Conservation (phyloP, 2,113 vertebrate genomes). For the Podarcis raffonei region DNA sequence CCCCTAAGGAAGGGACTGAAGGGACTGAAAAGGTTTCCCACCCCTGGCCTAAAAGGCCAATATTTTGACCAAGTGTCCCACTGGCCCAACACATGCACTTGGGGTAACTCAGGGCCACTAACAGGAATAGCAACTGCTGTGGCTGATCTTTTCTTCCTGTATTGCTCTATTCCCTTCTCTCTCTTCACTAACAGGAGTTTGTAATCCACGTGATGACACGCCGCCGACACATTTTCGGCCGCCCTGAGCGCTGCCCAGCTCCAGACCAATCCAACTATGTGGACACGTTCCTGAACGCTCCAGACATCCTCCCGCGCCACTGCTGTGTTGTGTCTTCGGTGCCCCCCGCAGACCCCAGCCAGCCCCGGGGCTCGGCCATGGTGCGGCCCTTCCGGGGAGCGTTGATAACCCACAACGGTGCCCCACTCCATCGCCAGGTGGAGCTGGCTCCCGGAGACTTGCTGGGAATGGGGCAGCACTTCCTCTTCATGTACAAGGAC, state of each 20-base stretch:
- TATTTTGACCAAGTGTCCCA: background rate
- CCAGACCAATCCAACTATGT: slow-evolving; percentile 75
- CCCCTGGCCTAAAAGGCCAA: background rate
- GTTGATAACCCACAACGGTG: slow-evolving; percentile 87
- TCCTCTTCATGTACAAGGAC: slow-evolving; percentile 92
- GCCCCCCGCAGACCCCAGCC: slow-evolving; percentile 44
- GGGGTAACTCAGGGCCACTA: fast-evolving
- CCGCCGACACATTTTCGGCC: slow-evolving; percentile 88
- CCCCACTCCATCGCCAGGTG: slow-evolving; percentile 83
- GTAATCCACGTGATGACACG: slow-evolving; percentile 91
- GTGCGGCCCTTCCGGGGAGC: slow-evolving; percentile 88
- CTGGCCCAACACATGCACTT: background rate
- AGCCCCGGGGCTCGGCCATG: slow-evolving; percentile 68
- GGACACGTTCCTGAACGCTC: slow-evolving; percentile 89
- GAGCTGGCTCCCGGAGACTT: slow-evolving; percentile 87
- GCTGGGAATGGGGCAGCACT: slow-evolving; percentile 87
- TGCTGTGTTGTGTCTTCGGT: slow-evolving; percentile 76
- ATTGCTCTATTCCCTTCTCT: background rate
- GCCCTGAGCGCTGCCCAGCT: slow-evolving; percentile 74
- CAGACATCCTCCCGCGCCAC: slow-evolving; percentile 88
- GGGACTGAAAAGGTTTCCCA: no score
- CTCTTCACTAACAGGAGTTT: slow-evolving; percentile 82
- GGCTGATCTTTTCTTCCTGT: slow-evolving; percentile 5
- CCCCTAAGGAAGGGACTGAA: no score
- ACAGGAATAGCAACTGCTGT: background rate